A percentile compares a stretch with the other conserved stretches of the same genome.
Conservation (phyloP, 2,113 vertebrate genomes). For the Gallinago paraguaiae region DNA sequence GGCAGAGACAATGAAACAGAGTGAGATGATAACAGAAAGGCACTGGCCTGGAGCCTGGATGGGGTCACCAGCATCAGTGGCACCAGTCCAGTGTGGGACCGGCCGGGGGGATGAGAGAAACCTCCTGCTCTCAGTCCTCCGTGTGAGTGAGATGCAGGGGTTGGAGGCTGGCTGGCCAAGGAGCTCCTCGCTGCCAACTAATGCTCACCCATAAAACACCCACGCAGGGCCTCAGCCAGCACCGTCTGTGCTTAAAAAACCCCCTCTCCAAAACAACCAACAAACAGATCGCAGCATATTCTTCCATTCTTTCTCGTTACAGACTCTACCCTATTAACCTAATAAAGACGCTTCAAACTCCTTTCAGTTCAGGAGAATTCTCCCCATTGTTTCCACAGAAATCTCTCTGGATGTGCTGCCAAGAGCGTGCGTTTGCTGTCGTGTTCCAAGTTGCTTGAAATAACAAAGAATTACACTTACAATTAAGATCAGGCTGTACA, state of each 20-base stretch:
- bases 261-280: not conserved
- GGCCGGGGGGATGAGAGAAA: not conserved
- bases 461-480: conserved; percentile 59
- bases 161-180: not conserved
- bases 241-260: not conserved
- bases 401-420: conserved; percentile 34
- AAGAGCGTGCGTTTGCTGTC: not conserved
- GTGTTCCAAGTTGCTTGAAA: conserved; percentile 47
- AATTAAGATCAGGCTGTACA: conserved; percentile 63
- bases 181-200: not conserved
- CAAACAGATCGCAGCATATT: not conserved
- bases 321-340: conserved; percentile 33
- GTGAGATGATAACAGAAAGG: not conserved
- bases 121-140: not conserved
- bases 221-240: not conserved
- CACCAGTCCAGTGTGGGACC: not conserved
- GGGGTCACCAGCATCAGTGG: not conserved
- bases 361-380: conserved; percentile 23
- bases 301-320: not conserved
- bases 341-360: conserved; percentile 8
- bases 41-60: not conserved
- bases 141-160: accelerated
- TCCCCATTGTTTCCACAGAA: conserved; percentile 46
- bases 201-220: accelerated
- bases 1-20: not conserved